phyloP scores from a whole-genome alignment of 2,888 invertebrate species.

The Epiblema foenella region DNA sequence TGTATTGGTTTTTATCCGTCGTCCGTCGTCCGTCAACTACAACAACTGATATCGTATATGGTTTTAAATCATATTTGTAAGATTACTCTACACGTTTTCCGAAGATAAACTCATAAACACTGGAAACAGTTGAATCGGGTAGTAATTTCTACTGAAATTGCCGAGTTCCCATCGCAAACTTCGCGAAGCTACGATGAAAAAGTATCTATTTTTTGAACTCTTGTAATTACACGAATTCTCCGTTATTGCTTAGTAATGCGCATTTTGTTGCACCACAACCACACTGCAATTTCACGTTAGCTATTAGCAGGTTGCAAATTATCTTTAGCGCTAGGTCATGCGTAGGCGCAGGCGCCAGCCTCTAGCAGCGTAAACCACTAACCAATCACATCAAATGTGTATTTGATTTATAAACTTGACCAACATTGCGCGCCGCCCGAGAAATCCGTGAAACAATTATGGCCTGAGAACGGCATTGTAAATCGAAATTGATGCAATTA shows the following conservation, averaged over 20 bases:
- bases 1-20: too few relatives aligned
- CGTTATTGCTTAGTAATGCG: not conserved
- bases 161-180: not conserved
- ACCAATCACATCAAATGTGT: constrained; percentile 34
- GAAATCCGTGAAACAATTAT: constrained; percentile 12
- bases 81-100: not conserved
- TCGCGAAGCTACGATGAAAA: not conserved
- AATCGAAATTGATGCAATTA: constrained; percentile 13
- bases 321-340: constrained; percentile 57
- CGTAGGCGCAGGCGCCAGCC: constrained; percentile 74
- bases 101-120: not conserved
- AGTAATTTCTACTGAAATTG: not conserved
- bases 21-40: too few relatives aligned
- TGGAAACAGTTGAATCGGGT: not conserved
- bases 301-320: constrained; percentile 81
- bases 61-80: too few relatives aligned
- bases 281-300: constrained; percentile 56
- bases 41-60: too few relatives aligned
- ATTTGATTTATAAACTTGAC: constrained; percentile 33
- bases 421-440: constrained; percentile 30
- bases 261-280: not conserved
- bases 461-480: constrained; percentile 22
- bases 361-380: constrained; percentile 47
- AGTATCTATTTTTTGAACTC: not conserved
- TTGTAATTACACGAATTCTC: not conserved